Evolutionary conservation across 2,797 vertebrate species (phyloP).

Genomic region (Manis javanica): DNA sequence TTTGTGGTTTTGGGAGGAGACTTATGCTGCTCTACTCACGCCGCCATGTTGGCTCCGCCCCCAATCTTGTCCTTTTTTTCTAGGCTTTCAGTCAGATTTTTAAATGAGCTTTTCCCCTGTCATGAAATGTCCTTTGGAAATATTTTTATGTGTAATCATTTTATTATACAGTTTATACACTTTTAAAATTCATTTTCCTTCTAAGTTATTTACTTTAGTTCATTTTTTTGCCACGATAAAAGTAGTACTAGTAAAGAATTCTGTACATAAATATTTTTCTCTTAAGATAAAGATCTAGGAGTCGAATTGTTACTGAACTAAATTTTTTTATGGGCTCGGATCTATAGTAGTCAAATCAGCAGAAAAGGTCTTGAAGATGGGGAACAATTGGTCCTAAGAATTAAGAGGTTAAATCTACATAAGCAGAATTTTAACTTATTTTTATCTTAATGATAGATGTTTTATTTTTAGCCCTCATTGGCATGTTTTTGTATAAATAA

Average conservation of each 20-base stretch:
- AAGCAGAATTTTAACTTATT: conserved; percentile 28
- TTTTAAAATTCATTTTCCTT: conserved; percentile 18
- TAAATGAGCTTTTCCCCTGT: conserved; percentile 26
- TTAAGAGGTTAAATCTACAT: neutral
- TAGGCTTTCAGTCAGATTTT: neutral
- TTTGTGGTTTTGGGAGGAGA: no score
- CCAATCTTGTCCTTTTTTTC: neutral
- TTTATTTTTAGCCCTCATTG: conserved; percentile 33
- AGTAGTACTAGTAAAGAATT: neutral
- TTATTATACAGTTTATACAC: conserved; percentile 7
- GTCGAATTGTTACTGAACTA: conserved; percentile 8
- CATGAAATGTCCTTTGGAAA: conserved; percentile 35
- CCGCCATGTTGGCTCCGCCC: no score
- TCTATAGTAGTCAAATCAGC: neutral
- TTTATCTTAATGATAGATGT: conserved; percentile 29
- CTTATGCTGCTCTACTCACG: no score
- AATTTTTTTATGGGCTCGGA: neutral
- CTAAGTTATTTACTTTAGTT: neutral
- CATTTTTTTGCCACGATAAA: conserved; percentile 21
- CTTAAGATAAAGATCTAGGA: neutral
- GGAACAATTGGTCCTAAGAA: neutral
- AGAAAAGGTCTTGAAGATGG: conserved; percentile 34
- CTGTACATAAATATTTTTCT: conserved; percentile 30
- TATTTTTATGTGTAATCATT: conserved; percentile 45
- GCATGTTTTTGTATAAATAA: conserved; percentile 40